A percentile compares a stretch with the other conserved stretches of the same genome.
These are phyloP conservation scores for Drosophila sordidapex DNA, from an alignment of 2,888 invertebrate species.

Conservation along the genomic window DNA sequence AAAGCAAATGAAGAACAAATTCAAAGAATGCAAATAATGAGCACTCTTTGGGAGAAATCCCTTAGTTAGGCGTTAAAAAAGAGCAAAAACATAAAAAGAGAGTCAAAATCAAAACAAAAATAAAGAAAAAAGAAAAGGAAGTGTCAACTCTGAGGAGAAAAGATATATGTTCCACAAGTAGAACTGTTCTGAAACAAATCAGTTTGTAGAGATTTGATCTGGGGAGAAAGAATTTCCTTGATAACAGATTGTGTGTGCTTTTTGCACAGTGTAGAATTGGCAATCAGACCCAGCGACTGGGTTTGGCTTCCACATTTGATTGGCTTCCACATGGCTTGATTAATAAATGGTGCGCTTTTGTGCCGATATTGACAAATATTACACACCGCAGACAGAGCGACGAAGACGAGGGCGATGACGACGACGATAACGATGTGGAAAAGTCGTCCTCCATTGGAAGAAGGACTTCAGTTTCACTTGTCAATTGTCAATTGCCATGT, in stretches of 20 bases:
- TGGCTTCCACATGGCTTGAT: slow-evolving; percentile 67
- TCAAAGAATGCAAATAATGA: not conserved
- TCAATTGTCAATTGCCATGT: slow-evolving; percentile 61
- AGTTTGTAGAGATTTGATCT: not conserved
- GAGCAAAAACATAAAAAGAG: not conserved
- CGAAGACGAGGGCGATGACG: not conserved
- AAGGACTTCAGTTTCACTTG: slow-evolving; percentile 40
- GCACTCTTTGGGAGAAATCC: not conserved
- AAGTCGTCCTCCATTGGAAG: not conserved
- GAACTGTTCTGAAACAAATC: not conserved
- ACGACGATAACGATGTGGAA: not conserved
- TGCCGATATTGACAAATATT: slow-evolving; percentile 58
- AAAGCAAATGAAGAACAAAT: not conserved
- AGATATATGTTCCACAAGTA: not conserved
- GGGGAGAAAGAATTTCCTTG: not conserved
- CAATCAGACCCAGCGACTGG: slow-evolving; percentile 35
- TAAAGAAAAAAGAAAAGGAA: not conserved
- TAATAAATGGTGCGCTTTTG: slow-evolving; percentile 71
- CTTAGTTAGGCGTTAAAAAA: no score
- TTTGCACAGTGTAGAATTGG: slow-evolving; percentile 2
- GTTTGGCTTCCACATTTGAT: slow-evolving; percentile 48
- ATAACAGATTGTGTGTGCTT: not conserved
- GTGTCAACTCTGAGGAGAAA: no score
- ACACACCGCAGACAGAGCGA: slow-evolving; percentile 3
- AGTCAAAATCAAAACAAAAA: not conserved